Evolutionary conservation across 2,113 vertebrate genomes (phyloP).

Genomic region (Pseudolaguvia tuberculata): DNA sequence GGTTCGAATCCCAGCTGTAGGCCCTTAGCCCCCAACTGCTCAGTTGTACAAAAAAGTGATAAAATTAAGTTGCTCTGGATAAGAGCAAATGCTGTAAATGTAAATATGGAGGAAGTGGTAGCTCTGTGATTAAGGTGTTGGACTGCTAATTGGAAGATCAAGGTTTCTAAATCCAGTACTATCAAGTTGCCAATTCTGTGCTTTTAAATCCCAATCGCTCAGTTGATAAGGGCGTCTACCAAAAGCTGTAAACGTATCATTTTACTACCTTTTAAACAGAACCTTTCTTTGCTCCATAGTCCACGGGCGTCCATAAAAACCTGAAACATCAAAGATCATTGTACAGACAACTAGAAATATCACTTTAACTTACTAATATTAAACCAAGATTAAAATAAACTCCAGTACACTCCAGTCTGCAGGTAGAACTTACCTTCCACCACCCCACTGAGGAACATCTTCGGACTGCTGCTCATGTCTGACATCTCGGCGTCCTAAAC

Average conservation of each 20-base stretch:
- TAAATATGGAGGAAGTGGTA: too few species aligned
- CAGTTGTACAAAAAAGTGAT: too few species aligned
- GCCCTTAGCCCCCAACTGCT: too few species aligned
- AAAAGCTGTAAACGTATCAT: neutral
- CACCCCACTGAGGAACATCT: conserved; percentile 84
- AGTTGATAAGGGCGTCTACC: neutral
- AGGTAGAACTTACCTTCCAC: conserved; percentile 82
- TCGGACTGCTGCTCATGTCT: conserved; percentile 46
- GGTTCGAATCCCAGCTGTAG: too few species aligned
- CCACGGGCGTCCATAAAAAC: conserved; percentile 98
- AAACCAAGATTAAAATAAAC: neutral
- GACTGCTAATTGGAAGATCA: too few species aligned
- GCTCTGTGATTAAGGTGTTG: too few species aligned
- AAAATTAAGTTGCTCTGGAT: too few species aligned
- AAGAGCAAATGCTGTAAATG: too few species aligned
- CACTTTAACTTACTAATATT: neutral
- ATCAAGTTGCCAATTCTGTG: neutral
- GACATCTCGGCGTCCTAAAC: conserved; percentile 47
- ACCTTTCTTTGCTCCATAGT: conserved; percentile 97
- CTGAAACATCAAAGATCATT: conserved; percentile 55
- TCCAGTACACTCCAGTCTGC: neutral
- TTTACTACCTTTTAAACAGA: conserved; percentile 86
- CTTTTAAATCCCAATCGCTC: too few species aligned
- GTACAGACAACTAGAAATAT: neutral
- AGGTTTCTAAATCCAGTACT: neutral